phyloP scores from a whole-genome alignment of 2,113 vertebrate genomes.

The Pogona vitticeps region DNA sequence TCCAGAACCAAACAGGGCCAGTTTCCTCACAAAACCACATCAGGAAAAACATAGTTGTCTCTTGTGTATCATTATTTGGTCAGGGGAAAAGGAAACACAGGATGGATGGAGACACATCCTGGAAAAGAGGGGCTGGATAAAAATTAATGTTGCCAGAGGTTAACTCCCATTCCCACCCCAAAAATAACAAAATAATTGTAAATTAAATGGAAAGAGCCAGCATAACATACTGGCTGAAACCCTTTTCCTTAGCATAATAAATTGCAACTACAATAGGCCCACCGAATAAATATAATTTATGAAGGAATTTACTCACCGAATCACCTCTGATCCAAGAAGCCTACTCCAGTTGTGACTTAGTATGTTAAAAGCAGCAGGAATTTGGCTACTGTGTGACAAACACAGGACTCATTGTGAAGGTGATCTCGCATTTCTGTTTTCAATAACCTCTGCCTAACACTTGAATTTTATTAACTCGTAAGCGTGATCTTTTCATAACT shows the following conservation, averaged over 20 bases:
- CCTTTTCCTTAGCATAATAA: too few species aligned
- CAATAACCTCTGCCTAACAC: background rate
- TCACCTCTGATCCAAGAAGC: too few species aligned
- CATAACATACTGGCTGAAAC: background rate
- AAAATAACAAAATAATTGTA: conserved; percentile 20
- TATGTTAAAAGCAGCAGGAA: too few species aligned
- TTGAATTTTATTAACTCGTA: background rate
- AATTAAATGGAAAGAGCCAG: background rate
- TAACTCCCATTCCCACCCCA: conserved; percentile 32
- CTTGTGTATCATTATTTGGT: conserved; percentile 21
- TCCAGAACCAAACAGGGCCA: background rate
- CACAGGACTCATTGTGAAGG: background rate
- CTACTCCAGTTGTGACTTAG: too few species aligned
- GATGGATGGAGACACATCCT: conserved; percentile 32
- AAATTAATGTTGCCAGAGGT: conserved; percentile 14
- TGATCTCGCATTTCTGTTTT: background rate
- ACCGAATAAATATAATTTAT: too few species aligned
- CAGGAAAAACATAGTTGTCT: conserved; percentile 17
- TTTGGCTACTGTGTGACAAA: background rate
- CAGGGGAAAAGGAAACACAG: conserved; percentile 46
- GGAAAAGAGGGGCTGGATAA: conserved; percentile 3
- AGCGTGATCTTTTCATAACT: background rate
- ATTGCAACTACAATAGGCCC: too few species aligned
- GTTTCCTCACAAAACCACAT: background rate
- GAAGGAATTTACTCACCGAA: too few species aligned